Evolutionary conservation across 2,888 invertebrate genomes (phyloP).

Genomic region (Trichacis sp.): DNA sequence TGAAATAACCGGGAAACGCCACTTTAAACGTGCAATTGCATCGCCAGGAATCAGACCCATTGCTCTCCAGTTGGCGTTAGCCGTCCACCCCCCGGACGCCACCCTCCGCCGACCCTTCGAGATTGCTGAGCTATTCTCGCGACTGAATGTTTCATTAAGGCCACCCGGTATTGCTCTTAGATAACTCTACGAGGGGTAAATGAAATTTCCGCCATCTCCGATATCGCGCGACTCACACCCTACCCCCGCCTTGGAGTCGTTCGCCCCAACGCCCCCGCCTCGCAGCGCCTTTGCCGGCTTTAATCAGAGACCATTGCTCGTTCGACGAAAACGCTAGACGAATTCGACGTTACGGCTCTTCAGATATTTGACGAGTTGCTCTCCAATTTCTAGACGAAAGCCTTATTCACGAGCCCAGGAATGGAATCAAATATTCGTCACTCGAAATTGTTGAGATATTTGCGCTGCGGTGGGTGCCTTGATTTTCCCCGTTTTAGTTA

Average conservation of each 20-base stretch:
- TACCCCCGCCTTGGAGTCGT: constrained; percentile 21
- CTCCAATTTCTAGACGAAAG: constrained; percentile 39
- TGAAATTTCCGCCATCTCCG: constrained; percentile 69
- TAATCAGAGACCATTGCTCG: constrained; percentile 65
- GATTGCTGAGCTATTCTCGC: constrained; percentile 69
- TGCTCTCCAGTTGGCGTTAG: constrained; percentile 54
- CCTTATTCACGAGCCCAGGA: constrained; percentile 20
- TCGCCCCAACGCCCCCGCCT: constrained; percentile 26
- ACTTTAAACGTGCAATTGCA: constrained; percentile 69
- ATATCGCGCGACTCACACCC: constrained; percentile 58
- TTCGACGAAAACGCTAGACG: constrained; percentile 58
- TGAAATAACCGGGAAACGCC: constrained; percentile 66
- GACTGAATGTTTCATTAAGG: constrained; percentile 70
- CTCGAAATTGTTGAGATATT: constrained; percentile 30
- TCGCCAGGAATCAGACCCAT: constrained; percentile 68
- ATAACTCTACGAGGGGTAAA: constrained; percentile 69
- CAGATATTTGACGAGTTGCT: constrained; percentile 38
- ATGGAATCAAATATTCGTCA: constrained; percentile 34
- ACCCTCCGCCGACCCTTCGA: constrained; percentile 62
- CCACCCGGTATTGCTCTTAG: constrained; percentile 70
- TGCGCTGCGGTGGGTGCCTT: constrained; percentile 10
- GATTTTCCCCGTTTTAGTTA: neutral
- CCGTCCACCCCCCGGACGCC: constrained; percentile 41
- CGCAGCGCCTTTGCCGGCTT: constrained; percentile 50
- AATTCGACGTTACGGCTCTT: constrained; percentile 54